A percentile compares a stretch with the other conserved stretches of the same genome.
phyloP scores from a whole-genome alignment of 2,113 vertebrate species.

The Jaculus jaculus region DNA sequence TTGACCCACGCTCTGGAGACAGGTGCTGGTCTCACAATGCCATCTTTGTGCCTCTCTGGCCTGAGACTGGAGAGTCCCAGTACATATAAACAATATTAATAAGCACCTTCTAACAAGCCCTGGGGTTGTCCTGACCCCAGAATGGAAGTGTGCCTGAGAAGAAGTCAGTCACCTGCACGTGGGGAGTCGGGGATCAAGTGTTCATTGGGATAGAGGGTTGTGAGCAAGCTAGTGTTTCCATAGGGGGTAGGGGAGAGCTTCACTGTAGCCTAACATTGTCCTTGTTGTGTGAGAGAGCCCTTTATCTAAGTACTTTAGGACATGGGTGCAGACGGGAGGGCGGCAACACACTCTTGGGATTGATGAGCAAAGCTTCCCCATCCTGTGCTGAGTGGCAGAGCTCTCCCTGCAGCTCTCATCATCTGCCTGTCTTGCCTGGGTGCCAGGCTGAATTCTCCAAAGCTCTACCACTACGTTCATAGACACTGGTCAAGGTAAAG shows the following conservation, averaged over 20 bases:
- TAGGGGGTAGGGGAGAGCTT: not conserved
- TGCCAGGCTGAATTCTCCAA: too few species aligned
- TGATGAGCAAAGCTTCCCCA: not conserved
- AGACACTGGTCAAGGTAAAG: not conserved
- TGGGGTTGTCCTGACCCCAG: not conserved
- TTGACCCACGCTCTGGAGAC: not conserved
- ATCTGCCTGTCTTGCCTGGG: too few species aligned
- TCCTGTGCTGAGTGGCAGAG: not conserved
- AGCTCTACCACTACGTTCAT: not conserved
- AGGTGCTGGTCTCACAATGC: not conserved
- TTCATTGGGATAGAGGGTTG: not conserved
- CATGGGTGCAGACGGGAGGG: not conserved
- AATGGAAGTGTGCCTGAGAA: not conserved
- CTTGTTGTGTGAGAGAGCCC: not conserved
- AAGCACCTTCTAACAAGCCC: not conserved
- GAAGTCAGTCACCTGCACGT: rapidly evolving
- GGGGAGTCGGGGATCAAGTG: not conserved
- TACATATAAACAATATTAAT: not conserved
- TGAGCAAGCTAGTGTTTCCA: not conserved
- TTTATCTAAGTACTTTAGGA: not conserved
- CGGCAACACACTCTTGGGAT: not conserved
- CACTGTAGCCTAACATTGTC: too few species aligned
- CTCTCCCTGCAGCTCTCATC: too few species aligned
- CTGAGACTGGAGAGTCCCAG: not conserved
- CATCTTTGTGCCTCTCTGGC: not conserved